Base-by-base conservation (phyloP, 2,888 invertebrate species). In the Morpho achilles region DNA sequence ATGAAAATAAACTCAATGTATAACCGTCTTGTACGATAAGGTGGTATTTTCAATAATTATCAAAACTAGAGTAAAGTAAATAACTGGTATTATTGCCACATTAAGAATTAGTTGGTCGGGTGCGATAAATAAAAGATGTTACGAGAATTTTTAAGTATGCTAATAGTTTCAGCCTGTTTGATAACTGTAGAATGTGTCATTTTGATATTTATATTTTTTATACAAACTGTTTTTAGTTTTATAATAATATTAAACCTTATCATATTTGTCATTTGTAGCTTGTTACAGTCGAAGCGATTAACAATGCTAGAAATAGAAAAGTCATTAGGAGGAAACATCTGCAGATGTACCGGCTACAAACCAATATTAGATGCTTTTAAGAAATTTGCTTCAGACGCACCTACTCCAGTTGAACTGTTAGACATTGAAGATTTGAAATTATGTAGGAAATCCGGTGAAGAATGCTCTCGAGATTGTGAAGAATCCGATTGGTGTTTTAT, bases 361-460 rank as follows among this genome's bases (percentile, higher is more conserved):
- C 93, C 96, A 1, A 96, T 96, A 56, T 75, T 96, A 49, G 95
- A 96, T 68, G 93, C 95, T 0, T 95, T 96, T 78, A 96, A 96
- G 72, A 93, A 93, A n/a, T 93, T 95, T 62, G 94, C 94, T 0
- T 83, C 74, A 32, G 94, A 94, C 70, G 91, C 92, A 7, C 86
- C 91, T 0, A 67, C 32, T 32, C 32, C 75, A 3, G 77, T 88
- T 0, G 80, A 84, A 58, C 77, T 93, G 63, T 57, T 69, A 8
- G 93, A 82, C 57, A 79, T 80, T 41, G 75, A 85, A 64, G 75
- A 73, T 57, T 56, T 78, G 4, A 62, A 65, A 44, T 69, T 68
- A 61, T 76, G 71, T 53, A 63, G 69, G 40, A 72, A 70, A 55
- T 67, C 62, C 32, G 68, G 66, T 6, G 56, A 63, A 8, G 44